A percentile compares a stretch with the other conserved stretches of the same genome.
Evolutionary conservation across 1,140 invertebrate genomes (phyloP).

Genomic region (Leptonema lineaticorne): DNA sequence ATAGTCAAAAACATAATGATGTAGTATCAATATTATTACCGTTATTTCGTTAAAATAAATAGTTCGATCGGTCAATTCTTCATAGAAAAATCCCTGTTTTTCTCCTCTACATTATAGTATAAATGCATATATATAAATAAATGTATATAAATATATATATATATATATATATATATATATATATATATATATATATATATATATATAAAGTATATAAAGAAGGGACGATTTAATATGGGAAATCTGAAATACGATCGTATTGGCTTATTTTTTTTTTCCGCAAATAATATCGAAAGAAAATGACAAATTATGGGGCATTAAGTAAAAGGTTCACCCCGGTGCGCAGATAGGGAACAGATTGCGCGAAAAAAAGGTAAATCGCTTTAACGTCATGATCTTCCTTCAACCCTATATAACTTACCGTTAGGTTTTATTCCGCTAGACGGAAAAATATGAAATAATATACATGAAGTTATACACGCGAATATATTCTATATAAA

Average conservation of each 20-base stretch:
- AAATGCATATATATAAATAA: no score
- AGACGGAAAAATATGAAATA: constrained; percentile 23
- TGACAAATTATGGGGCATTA: constrained; percentile 35
- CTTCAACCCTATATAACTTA: constrained; percentile 29
- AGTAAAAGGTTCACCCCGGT: constrained; percentile 31
- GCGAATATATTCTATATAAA: not conserved
- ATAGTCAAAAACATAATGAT: no score
- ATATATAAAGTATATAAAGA: not conserved
- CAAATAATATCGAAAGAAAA: constrained; percentile 34
- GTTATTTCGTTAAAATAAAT: no score
- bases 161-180: no score
- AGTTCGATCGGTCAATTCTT: no score
- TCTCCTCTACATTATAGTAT: no score
- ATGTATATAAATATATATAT: no score
- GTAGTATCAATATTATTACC: no score
- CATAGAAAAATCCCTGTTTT: no score
- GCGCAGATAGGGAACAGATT: constrained; percentile 34
- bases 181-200: no score
- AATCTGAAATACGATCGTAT: constrained; percentile 26
- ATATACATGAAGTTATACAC: constrained; percentile 10
- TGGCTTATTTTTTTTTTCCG: constrained; percentile 27
- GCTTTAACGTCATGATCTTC: constrained; percentile 33
- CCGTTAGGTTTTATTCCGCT: constrained; percentile 6
- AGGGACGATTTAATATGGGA: constrained; percentile 23
- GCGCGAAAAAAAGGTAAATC: constrained; percentile 34